Evolutionary conservation across 2,113 vertebrate species (phyloP), one percentile per base, ranked within the genome.

Genomic region (Zosterops hypoxanthus): DNA sequence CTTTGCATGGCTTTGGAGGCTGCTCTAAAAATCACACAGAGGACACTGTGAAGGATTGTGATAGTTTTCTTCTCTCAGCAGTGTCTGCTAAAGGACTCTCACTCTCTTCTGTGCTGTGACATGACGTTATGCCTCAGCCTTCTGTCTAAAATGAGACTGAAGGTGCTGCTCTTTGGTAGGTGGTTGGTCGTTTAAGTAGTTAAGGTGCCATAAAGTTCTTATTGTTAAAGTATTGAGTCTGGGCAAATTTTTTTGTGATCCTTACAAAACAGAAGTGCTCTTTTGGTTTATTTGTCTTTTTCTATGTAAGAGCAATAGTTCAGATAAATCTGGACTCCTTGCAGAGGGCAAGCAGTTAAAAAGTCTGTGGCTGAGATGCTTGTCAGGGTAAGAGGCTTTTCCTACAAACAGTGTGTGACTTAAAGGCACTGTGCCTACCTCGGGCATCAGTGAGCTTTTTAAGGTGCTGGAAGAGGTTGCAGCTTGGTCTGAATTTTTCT

Each of bases 41-140:
- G 57, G 57, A 18, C 25, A 21, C 16, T 61, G 34, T 0, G 1
- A 19, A 73, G 46, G 50, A 16, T 47, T 0, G 0, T 36, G 77
- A 23, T 25, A 18, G 56, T 36, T 76, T 42, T 39, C 50, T 56
- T 21, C 64, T 89, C 52, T 84, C 10, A 17, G 55, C 17, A 39
- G 39, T 23, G 19, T 49, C 66, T 86, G 0, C 47, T 66, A 39
- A 72, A 80, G 22, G 39, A 36, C 11, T 86, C n/a, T 14, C 23
- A 9, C 34, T 44, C 29, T 83, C 3, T 69, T 52, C 47, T 50
- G 28, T 64, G 29, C 33, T 6, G 16, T 77, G 57, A 16, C 20
- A 31, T 41, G 42, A 65, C 70, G 36, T 56, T n/a, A 25, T 65
- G 46, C 24, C 19, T 76, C 55, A 52, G 56, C 26, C 21, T 84